These are phyloP conservation scores for Monoplex corrugatus DNA, from an alignment of 2,888 invertebrate genomes.

Conservation along the genomic window DNA sequence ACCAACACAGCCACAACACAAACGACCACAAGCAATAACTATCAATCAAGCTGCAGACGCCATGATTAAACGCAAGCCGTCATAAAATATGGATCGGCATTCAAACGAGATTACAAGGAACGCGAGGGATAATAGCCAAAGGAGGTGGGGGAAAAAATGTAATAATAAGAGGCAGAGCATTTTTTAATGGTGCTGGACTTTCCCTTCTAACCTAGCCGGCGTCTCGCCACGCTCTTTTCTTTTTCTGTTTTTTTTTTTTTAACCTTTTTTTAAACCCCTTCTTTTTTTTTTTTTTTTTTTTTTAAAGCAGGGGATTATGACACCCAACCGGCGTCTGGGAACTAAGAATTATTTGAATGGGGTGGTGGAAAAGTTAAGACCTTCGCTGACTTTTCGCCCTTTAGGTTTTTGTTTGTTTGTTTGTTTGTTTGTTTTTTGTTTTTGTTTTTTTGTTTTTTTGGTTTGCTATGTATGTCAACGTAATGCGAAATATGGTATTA, in stretches of 20 bases:
- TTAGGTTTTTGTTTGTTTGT: too few species aligned
- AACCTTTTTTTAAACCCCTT: too few species aligned
- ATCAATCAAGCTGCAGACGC: not conserved
- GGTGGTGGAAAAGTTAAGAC: too few species aligned
- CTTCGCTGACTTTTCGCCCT: too few species aligned
- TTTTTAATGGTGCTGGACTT: not conserved
- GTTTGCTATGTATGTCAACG: too few species aligned
- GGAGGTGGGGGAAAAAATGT: too few species aligned
- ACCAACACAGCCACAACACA: not conserved
- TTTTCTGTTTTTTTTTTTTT: too few species aligned
- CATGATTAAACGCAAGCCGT: conserved; percentile 13
- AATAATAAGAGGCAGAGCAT: too few species aligned
- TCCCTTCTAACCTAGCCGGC: not conserved
- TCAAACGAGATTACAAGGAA: not conserved
- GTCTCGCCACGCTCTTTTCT: too few species aligned
- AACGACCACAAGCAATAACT: not conserved
- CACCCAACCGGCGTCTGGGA: not conserved
- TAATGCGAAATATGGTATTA: too few species aligned
- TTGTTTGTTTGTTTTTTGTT: too few species aligned
- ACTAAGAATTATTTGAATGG: not conserved
- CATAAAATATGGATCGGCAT: conserved; percentile 11
- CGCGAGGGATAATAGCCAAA: not conserved
- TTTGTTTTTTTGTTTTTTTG: too few species aligned
- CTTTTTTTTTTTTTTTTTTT: not conserved
- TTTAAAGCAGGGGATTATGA: not conserved